phyloP scores from a whole-genome alignment of 2,797 vertebrate genomes.

The Rhodeus uyekii region DNA sequence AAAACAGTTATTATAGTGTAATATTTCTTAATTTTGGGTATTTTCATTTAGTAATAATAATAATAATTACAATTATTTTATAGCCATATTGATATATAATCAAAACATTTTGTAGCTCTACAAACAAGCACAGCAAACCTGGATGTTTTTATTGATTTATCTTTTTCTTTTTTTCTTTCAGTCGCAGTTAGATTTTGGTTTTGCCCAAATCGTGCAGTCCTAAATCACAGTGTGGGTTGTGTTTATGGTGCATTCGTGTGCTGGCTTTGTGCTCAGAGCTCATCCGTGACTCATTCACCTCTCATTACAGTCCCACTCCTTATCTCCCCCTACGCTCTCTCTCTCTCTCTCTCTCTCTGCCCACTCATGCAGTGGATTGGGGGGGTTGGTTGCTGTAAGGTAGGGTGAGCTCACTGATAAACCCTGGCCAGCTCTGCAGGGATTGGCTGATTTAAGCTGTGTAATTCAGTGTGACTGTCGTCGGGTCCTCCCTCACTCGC shows the following conservation, averaged over 20 bases:
- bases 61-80: neutral
- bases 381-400: conserved; percentile 58
- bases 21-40: too few relatives aligned
- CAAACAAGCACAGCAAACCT: neutral
- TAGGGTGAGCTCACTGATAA: conserved; percentile 68
- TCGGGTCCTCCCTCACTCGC: conserved; percentile 69
- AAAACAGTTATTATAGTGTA: neutral
- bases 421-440: conserved; percentile 55
- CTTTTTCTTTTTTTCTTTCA: neutral
- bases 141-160: neutral
- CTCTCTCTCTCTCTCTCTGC: conserved; percentile 55
- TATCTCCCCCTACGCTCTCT: conserved; percentile 61
- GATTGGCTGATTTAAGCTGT: conserved; percentile 86
- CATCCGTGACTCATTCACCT: conserved; percentile 79
- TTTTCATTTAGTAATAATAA: neutral
- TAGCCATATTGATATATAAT: neutral
- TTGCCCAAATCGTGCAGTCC: neutral
- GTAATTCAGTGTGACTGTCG: conserved; percentile 78
- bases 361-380: conserved; percentile 58
- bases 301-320: conserved; percentile 77
- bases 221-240: neutral
- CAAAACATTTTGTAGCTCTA: neutral
- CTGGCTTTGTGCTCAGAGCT: conserved; percentile 65
- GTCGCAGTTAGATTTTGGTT: neutral
- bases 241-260: neutral